Base-by-base conservation (phyloP, 2,888 invertebrate species). In the Andrena haemorrhoa region DNA sequence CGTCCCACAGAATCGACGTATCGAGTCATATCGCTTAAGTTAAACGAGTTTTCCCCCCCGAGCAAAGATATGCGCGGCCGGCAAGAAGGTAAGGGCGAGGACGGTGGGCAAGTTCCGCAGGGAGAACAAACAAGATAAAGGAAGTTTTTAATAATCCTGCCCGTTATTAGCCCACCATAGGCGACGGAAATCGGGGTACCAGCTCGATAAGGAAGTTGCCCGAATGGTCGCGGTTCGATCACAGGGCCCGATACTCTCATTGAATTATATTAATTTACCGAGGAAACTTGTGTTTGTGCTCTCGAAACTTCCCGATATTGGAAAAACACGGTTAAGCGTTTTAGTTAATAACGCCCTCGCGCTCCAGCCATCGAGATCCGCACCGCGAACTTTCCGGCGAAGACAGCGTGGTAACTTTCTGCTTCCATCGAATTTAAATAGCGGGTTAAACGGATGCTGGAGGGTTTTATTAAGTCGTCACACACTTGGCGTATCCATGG, bases 21-120 rank as follows among this genome's bases (percentile, higher is more conserved):
- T 86, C 83, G 86, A 80, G 84, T 84, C 77, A 83, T 89, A 88
- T 86, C 87, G 89, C 87, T 88, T 84, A 84, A 90, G 88, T 90
- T 90, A 86, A 90, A 89, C 83, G 89, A 90, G 86, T 89, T 90
- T 65, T 5, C 56, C 60, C 75, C 84, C 78, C 74, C 82, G 81
- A 68, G 47, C 68, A 61, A 85, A 79, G 81, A 77, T 86, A 82
- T 79, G 86, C 82, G 61, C 41, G 47, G 16, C 56, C 16, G 58
- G 33, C 53, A 75, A 65, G 51, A 23, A 49, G 20, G 20, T 47
- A 20, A 31, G 51, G 29, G 12, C 56, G 12, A 47, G 20, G 60
- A n/a, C 16, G 49, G 56, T 58, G 33, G 70, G 26, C 20, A 70
- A 77, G 49, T 77, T 73, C 51, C 26, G 20, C 53, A 10, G 68